Percentiles rank a stretch among this genome's conserved stretches.
Evolutionary conservation across 2,113 vertebrate species (phyloP).

Genomic region (Astur gentilis): DNA sequence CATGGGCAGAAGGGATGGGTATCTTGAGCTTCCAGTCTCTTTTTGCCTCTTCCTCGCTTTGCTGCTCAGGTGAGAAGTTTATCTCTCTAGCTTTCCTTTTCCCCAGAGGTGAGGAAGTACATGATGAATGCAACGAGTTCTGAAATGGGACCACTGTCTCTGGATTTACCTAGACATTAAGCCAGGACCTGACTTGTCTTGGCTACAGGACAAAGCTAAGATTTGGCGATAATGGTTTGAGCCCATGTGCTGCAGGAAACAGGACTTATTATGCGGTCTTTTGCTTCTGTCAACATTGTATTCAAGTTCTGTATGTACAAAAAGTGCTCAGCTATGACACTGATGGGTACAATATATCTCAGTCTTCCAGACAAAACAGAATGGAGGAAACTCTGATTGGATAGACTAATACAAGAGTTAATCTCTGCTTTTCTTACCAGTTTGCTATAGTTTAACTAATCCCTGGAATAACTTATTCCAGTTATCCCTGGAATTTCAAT

Average conservation of each 20-base stretch:
- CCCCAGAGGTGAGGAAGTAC: neutral
- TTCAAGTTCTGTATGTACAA: neutral
- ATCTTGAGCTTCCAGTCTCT: neutral
- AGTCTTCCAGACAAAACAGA: neutral
- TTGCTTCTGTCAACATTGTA: neutral
- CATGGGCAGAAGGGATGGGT: neutral
- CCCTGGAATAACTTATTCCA: neutral
- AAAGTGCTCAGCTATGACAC: neutral
- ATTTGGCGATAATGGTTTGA: neutral
- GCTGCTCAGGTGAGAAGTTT: neutral
- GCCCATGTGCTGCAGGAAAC: neutral
- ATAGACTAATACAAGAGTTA: neutral
- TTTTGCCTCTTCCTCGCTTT: neutral
- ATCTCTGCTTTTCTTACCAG: neutral
- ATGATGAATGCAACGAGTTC: neutral
- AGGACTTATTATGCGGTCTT: neutral
- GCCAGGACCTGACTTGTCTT: neutral
- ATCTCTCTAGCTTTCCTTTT: neutral
- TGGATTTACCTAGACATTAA: neutral
- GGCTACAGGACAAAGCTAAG: neutral
- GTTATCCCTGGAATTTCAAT: neutral
- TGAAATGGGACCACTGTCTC: neutral
- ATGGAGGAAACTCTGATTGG: neutral
- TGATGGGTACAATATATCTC: neutral
- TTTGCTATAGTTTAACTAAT: neutral